phyloP scores from a whole-genome alignment of 2,888 invertebrate genomes.

The Dolichopus griseipennis region DNA sequence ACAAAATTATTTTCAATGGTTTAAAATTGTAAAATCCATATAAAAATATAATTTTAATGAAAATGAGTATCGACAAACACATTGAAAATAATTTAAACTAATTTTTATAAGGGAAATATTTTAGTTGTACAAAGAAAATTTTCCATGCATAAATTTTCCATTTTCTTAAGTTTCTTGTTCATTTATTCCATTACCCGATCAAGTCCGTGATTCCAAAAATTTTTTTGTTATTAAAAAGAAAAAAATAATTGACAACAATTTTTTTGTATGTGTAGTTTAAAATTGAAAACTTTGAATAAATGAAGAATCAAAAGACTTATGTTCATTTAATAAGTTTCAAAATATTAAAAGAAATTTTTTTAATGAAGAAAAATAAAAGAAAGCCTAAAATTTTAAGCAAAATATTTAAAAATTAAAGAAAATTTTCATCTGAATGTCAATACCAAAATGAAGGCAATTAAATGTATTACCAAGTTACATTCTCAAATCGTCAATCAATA shows the following conservation, averaged over 20 bases:
- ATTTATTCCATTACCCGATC: neutral
- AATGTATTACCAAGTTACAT: neutral
- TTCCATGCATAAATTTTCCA: no score
- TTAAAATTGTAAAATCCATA: neutral
- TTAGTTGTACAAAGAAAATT: no score
- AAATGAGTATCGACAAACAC: neutral
- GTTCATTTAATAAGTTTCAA: neutral
- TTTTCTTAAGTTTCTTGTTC: neutral
- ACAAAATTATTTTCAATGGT: neutral
- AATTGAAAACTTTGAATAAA: neutral
- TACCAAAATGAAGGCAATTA: neutral
- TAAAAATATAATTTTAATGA: neutral
- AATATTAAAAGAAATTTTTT: neutral
- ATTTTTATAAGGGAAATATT: no score
- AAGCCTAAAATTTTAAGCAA: neutral
- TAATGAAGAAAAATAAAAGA: neutral
- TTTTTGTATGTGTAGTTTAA: conserved; percentile 2
- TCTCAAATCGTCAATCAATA: neutral
- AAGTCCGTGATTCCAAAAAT: neutral
- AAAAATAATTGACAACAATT: neutral
- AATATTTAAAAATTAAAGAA: neutral
- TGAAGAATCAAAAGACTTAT: neutral
- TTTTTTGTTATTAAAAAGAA: neutral
- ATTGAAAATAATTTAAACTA: neutral
- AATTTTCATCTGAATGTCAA: neutral